Percentiles rank a stretch among this genome's conserved stretches.
phyloP scores from a whole-genome alignment of 2,888 invertebrate species.

The Cephonodes hylas region DNA sequence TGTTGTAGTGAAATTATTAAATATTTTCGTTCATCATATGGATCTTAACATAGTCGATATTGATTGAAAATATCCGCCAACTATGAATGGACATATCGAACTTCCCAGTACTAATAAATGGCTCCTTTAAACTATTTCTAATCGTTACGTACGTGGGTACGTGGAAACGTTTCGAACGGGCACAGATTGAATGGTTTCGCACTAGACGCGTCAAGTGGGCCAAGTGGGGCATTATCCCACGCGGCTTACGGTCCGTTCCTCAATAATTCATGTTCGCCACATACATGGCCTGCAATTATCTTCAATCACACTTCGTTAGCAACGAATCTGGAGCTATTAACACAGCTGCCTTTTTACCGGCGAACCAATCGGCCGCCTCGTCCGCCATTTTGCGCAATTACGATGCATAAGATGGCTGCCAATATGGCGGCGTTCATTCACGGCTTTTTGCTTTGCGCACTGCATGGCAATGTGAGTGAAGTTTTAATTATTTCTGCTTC shows the following conservation, averaged over 20 bases:
- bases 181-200: not conserved
- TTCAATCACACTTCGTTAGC: constrained; percentile 67
- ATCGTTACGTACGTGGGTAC: not conserved
- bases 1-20: too few species aligned
- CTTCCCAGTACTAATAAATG: too few species aligned
- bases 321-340: constrained; percentile 69
- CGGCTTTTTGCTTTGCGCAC: constrained; percentile 43
- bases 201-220: not conserved
- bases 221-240: constrained; percentile 37
- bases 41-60: too few species aligned
- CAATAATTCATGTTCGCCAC: constrained; percentile 36
- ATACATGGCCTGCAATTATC: constrained; percentile 52
- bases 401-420: constrained; percentile 58
- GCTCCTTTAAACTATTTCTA: not conserved
- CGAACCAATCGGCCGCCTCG: constrained; percentile 47
- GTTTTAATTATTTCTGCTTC: constrained; percentile 14
- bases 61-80: too few species aligned
- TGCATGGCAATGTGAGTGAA: constrained; percentile 12
- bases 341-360: constrained; percentile 62
- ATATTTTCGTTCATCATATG: too few species aligned
- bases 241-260: constrained; percentile 23
- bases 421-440: constrained; percentile 59
- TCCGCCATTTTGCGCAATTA: constrained; percentile 70
- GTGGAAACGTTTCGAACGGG: not conserved
- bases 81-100: too few species aligned